phyloP scores from a whole-genome alignment of 2,113 vertebrate genomes.

The Promerops cafer region DNA sequence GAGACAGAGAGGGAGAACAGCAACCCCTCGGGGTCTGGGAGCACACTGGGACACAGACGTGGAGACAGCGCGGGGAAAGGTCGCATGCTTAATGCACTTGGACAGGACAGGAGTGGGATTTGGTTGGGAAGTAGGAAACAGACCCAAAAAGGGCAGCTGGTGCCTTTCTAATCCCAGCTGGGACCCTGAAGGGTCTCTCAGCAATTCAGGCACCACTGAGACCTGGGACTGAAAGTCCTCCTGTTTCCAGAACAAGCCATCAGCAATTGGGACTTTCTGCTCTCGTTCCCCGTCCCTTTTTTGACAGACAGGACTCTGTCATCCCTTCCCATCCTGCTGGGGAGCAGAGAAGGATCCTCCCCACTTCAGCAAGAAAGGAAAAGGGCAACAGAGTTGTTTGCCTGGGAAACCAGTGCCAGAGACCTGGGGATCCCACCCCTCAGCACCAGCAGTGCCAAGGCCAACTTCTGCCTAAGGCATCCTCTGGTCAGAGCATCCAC shows the following conservation, averaged over 20 bases:
- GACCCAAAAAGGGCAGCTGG: background rate
- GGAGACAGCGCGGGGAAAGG: background rate
- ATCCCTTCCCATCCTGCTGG: background rate
- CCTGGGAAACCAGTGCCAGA: constrained; percentile 20
- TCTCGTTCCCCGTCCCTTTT: background rate
- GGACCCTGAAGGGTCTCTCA: background rate
- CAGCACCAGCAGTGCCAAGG: background rate
- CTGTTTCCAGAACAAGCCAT: background rate
- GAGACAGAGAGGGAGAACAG: background rate
- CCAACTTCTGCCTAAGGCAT: background rate
- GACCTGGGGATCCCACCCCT: background rate
- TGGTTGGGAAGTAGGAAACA: background rate
- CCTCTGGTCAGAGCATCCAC: background rate
- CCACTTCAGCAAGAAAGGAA: background rate
- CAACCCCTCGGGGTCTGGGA: background rate
- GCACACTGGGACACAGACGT: background rate
- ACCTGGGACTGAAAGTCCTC: background rate
- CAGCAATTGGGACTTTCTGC: background rate
- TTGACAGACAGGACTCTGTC: background rate
- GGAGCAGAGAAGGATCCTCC: background rate
- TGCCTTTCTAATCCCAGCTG: background rate
- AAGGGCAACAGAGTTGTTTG: background rate
- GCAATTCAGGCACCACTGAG: background rate
- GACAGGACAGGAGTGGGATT: background rate
- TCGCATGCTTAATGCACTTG: accelerated